phyloP scores from a whole-genome alignment of 2,888 invertebrate species.

The Brachyopa scutellaris region DNA sequence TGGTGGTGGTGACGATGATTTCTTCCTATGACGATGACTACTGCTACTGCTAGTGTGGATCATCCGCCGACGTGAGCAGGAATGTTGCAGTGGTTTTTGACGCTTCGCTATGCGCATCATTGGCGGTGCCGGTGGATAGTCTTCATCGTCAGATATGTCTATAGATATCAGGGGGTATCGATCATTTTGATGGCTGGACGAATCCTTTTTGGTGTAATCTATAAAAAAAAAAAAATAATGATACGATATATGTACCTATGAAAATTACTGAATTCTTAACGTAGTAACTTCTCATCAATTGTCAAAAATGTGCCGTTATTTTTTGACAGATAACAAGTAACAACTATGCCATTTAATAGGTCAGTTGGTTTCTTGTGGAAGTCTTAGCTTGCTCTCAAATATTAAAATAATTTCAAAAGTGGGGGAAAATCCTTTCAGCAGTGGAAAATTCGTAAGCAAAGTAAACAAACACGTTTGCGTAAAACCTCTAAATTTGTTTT shows the following conservation, averaged over 20 bases:
- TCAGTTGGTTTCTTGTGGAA: too few species aligned
- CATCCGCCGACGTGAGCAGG: slow-evolving; percentile 23
- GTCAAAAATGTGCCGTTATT: too few species aligned
- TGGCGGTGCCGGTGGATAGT: slow-evolving; percentile 41
- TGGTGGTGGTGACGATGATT: slow-evolving; percentile 43
- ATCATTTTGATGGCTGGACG: slow-evolving; percentile 19
- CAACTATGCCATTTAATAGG: too few species aligned
- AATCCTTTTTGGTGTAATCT: slow-evolving; percentile 48
- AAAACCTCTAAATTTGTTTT: too few species aligned
- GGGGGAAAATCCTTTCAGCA: too few species aligned
- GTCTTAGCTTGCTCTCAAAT: too few species aligned
- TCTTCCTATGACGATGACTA: slow-evolving; percentile 36
- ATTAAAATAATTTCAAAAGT: too few species aligned
- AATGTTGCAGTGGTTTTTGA: slow-evolving; percentile 40
- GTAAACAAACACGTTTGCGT: too few species aligned
- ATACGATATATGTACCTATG: background rate
- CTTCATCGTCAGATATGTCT: slow-evolving; percentile 63
- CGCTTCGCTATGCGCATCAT: slow-evolving; percentile 44
- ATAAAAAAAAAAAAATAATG: background rate
- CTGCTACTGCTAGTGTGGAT: slow-evolving; percentile 12
- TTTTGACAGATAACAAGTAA: too few species aligned
- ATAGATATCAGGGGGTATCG: slow-evolving; percentile 53
- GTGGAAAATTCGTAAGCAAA: too few species aligned
- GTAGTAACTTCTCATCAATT: too few species aligned
- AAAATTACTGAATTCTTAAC: too few species aligned